Percentiles rank a stretch among this genome's conserved stretches.
These are phyloP conservation scores for Aptenodytes patagonicus DNA, from an alignment of 2,113 vertebrate genomes.

Conservation along the genomic window DNA sequence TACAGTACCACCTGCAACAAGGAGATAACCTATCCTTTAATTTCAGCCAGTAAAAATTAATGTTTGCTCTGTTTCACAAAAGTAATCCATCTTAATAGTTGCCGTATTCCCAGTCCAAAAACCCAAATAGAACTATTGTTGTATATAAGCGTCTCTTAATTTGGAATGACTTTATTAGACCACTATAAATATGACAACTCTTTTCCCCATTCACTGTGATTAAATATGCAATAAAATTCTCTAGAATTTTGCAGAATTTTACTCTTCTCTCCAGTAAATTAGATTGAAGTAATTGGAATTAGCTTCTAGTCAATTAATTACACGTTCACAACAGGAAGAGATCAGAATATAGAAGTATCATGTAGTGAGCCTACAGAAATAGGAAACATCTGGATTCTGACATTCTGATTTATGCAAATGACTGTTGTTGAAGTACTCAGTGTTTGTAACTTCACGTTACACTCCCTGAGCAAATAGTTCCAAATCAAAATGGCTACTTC, in stretches of 20 bases:
- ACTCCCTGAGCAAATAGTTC: not conserved
- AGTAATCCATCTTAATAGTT: not conserved
- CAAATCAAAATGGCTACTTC: not conserved
- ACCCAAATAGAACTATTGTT: not conserved
- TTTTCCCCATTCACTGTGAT: not conserved
- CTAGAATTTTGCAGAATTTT: not conserved
- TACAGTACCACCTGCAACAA: constrained; percentile 85
- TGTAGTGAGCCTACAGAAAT: not conserved
- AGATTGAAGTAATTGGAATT: not conserved
- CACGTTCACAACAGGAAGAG: not conserved
- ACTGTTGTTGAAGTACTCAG: not conserved
- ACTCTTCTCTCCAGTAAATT: not conserved
- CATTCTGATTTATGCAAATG: not conserved
- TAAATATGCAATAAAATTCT: not conserved
- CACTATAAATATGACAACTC: not conserved
- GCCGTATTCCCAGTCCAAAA: not conserved
- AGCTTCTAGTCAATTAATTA: not conserved
- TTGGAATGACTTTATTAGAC: not conserved
- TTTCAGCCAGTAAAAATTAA: not conserved
- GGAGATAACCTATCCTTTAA: not conserved
- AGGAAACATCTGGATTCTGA: not conserved
- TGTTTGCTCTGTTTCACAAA: not conserved
- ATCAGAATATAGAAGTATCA: not conserved
- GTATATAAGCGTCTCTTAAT: not conserved
- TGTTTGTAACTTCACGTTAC: not conserved